Percentiles rank a stretch among this genome's conserved stretches.
Conservation (phyloP, 1,140 invertebrate genomes). For the Lepidurus arcticus region DNA sequence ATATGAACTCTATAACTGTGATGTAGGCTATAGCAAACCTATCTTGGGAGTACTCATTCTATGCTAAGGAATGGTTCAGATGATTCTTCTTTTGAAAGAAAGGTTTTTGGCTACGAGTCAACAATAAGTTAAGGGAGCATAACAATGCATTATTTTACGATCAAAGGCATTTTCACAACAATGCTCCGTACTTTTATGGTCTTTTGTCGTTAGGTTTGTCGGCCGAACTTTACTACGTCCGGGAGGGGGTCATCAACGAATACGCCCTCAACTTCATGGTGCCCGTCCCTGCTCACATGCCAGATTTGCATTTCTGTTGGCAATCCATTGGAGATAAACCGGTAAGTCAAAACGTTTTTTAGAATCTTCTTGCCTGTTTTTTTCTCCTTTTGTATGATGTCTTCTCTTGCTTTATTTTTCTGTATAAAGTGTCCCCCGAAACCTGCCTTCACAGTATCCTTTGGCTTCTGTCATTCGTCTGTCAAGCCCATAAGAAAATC, state of each 20-base stretch:
- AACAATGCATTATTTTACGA: constrained; percentile 22
- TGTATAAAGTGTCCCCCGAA: neutral
- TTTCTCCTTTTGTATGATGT: neutral
- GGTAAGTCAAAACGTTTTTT: constrained; percentile 51
- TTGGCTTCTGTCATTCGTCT: neutral
- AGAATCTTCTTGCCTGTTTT: neutral
- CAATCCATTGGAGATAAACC: constrained; percentile 64
- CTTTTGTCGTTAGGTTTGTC: constrained; percentile 63
- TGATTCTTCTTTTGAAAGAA: neutral
- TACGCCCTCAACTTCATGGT: constrained; percentile 84
- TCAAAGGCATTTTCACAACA: constrained; percentile 28
- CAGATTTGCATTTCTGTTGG: constrained; percentile 80
- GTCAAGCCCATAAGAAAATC: constrained; percentile 19
- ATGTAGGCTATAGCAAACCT: too few relatives aligned
- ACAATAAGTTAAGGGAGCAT: constrained; percentile 9
- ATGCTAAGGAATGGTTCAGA: too few relatives aligned
- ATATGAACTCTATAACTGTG: too few relatives aligned
- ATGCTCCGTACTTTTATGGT: constrained; percentile 34
- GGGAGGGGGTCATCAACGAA: constrained; percentile 79
- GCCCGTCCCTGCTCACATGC: constrained; percentile 69
- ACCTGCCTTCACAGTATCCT: neutral
- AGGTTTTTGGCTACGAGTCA: constrained; percentile 11
- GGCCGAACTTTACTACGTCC: constrained; percentile 76
- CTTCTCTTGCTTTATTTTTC: neutral
- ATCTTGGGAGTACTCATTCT: too few relatives aligned